Evolutionary conservation across 2,888 invertebrate species (phyloP).

Genomic region (Papilio protenor): DNA sequence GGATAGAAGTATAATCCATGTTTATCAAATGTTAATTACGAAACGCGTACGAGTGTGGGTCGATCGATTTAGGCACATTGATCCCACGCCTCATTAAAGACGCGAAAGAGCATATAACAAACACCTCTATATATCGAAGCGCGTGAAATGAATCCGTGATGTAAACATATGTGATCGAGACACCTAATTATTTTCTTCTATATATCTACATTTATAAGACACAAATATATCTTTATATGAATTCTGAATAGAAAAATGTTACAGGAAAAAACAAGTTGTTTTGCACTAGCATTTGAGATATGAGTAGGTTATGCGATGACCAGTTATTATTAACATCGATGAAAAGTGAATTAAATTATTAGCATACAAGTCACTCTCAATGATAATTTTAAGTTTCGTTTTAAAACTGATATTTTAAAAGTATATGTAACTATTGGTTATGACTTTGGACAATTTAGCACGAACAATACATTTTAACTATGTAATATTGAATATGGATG

Average conservation of each 20-base stretch:
- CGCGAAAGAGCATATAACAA: conserved; percentile 10
- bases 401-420: background rate
- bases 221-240: background rate
- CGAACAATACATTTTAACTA: no score
- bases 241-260: background rate
- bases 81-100: conserved; percentile 30
- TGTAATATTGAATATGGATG: no score
- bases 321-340: background rate
- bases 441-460: background rate
- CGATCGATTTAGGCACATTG: conserved; percentile 14
- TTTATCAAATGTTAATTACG: conserved; percentile 1
- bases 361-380: background rate
- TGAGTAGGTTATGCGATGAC: background rate
- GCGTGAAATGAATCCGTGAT: conserved; percentile 23
- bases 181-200: conserved; percentile 11
- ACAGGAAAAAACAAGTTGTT: conserved; percentile 4
- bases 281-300: background rate
- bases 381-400: background rate
- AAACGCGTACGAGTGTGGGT: conserved; percentile 9
- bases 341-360: background rate
- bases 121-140: conserved; percentile 8
- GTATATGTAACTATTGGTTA: background rate
- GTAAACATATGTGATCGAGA: conserved; percentile 5
- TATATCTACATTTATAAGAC: background rate
- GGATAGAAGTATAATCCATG: background rate